Evolutionary conservation across 2,888 invertebrate genomes (phyloP).

Genomic region (Campoplex capitator): DNA sequence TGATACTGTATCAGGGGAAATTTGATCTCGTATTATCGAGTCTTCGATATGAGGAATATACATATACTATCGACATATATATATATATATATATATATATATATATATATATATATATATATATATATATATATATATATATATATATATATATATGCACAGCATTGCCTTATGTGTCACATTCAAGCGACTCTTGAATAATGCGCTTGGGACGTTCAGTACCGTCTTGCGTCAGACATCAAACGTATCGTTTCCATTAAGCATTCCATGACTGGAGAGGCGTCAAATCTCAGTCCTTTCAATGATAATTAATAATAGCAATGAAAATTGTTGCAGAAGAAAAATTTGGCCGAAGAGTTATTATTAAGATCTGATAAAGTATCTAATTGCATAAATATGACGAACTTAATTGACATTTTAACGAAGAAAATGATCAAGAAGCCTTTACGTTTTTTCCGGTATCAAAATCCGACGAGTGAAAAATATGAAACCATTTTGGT

Average conservation of each 20-base stretch:
- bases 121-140: background rate
- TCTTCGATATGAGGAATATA: slow-evolving; percentile 2
- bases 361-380: background rate
- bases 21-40: background rate
- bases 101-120: background rate
- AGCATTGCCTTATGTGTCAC: slow-evolving; percentile 2
- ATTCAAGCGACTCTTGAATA: background rate
- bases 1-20: slow-evolving; percentile 30
- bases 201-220: background rate
- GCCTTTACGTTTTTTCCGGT: background rate
- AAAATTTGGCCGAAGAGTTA: background rate
- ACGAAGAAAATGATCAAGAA: background rate
- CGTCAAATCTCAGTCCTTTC: background rate
- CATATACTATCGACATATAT: background rate
- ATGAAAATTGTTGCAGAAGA: background rate
- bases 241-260: slow-evolving; percentile 20
- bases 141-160: background rate
- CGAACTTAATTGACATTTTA: too few species aligned
- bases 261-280: background rate
- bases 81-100: background rate
- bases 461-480: background rate
- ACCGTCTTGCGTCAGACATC: slow-evolving; percentile 5
- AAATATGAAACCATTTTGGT: background rate
- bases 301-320: background rate
- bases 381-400: background rate